phyloP scores from a whole-genome alignment of 1,140 invertebrate genomes.

The Drosophila ercepeae region DNA sequence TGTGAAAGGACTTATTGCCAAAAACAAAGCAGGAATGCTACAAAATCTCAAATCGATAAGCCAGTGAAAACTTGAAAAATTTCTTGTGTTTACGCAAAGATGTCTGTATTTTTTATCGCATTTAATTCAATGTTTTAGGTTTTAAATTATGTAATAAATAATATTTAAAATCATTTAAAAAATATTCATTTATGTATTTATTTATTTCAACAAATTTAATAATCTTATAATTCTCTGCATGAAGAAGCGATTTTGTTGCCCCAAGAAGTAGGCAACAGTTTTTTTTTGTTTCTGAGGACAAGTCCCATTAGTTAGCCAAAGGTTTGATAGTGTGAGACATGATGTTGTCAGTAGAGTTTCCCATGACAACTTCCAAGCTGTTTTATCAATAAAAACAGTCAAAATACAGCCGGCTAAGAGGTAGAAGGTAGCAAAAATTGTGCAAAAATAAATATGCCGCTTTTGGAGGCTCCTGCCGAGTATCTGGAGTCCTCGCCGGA shows the following conservation, averaged over 20 bases:
- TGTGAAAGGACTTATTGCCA: constrained; percentile 33
- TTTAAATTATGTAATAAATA: too few species aligned
- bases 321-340: not conserved
- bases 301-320: not conserved
- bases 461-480: constrained; percentile 71
- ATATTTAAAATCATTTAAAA: too few species aligned
- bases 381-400: constrained; percentile 54
- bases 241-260: too few species aligned
- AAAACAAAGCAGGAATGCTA: constrained; percentile 21
- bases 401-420: constrained; percentile 21
- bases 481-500: constrained; percentile 71
- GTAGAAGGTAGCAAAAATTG: not conserved
- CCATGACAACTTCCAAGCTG: constrained; percentile 16
- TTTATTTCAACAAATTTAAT: too few species aligned
- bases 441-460: constrained; percentile 44
- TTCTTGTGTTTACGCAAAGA: not conserved
- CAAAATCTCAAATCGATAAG: constrained; percentile 18
- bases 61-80: not conserved
- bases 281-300: not conserved
- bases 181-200: not conserved
- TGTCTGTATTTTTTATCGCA: not conserved
- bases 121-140: not conserved
- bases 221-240: not conserved
- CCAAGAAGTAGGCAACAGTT: not conserved
- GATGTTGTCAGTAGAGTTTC: constrained; percentile 1